Evolutionary conservation across 1,140 invertebrate genomes (phyloP).

Genomic region (Grapholita molesta): DNA sequence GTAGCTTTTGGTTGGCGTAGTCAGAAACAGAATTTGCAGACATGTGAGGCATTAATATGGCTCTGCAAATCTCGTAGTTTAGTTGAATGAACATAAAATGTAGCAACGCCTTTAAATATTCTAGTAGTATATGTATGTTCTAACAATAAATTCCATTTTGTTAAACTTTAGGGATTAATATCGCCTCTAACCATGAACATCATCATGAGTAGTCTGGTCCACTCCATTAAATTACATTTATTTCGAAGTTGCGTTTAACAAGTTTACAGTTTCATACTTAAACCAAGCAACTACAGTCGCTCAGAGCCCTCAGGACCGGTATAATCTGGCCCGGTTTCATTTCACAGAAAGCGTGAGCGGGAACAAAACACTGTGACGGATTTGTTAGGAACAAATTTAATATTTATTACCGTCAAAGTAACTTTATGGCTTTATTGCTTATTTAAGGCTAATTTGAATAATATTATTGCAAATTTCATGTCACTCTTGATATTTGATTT

Average conservation of each 20-base stretch:
- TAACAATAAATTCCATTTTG: no score
- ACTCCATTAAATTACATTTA: no score
- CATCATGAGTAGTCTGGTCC: neutral
- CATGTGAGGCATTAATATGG: no score
- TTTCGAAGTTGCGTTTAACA: neutral
- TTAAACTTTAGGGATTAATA: no score
- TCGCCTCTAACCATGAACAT: neutral
- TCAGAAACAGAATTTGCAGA: no score
- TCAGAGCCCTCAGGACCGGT: slow-evolving; percentile 31
- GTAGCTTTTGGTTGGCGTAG: no score
- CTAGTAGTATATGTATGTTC: no score
- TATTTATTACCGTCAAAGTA: slow-evolving; percentile 32
- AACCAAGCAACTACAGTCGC: slow-evolving; percentile 6
- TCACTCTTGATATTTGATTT: slow-evolving; percentile 4
- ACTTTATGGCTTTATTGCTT: slow-evolving; percentile 30
- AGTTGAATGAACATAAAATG: no score
- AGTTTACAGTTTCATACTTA: slow-evolving; percentile 7
- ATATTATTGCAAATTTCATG: slow-evolving; percentile 4
- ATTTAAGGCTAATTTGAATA: slow-evolving; percentile 25
- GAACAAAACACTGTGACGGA: slow-evolving; percentile 31
- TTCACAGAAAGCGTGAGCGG: slow-evolving; percentile 40
- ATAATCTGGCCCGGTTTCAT: slow-evolving; percentile 30
- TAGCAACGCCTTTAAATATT: no score
- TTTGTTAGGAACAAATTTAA: slow-evolving; percentile 34
- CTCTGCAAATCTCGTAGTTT: no score